These are phyloP conservation scores for Dinoponera quadriceps DNA, from an alignment of 1,140 invertebrate species.

Conservation along the genomic window DNA sequence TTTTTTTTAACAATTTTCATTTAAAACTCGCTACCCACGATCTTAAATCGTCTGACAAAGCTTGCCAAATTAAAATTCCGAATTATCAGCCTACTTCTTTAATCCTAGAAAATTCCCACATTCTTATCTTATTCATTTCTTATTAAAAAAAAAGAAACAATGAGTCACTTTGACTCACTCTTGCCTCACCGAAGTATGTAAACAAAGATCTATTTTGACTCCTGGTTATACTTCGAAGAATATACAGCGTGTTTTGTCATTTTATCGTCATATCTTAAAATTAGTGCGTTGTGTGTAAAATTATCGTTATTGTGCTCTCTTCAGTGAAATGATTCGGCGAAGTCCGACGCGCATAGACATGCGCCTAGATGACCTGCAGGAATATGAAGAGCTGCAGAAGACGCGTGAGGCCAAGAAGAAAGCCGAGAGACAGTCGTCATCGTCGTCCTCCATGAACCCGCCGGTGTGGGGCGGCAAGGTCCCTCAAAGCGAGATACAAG, in stretches of 20 bases:
- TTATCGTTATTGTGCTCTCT: conserved; percentile 27
- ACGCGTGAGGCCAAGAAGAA: conserved; percentile 86
- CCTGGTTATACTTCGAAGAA: neutral
- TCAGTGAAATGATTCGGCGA: conserved; percentile 89
- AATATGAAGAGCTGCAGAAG: conserved; percentile 88
- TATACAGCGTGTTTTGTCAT: neutral
- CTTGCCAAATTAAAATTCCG: neutral
- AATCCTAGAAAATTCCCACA: neutral
- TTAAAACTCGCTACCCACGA: neutral
- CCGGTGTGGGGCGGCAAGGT: conserved; percentile 85
- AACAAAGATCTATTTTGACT: conserved; percentile 31
- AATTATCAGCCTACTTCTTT: neutral
- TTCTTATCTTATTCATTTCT: neutral
- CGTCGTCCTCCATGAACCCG: conserved; percentile 74
- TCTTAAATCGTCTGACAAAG: no score
- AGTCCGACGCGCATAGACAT: conserved; percentile 91
- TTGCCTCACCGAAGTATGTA: conserved; percentile 13
- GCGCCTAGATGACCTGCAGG: conserved; percentile 91
- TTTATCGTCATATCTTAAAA: conserved; percentile 2
- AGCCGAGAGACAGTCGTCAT: conserved; percentile 83
- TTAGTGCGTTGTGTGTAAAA: conserved; percentile 3
- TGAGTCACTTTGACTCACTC: conserved; percentile 41
- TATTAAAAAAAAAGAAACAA: conserved; percentile 38
- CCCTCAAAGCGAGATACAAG: conserved; percentile 88
- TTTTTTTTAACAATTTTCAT: neutral